Conservation (phyloP, 2,888 invertebrate species). For the Proisotoma minuta region DNA sequence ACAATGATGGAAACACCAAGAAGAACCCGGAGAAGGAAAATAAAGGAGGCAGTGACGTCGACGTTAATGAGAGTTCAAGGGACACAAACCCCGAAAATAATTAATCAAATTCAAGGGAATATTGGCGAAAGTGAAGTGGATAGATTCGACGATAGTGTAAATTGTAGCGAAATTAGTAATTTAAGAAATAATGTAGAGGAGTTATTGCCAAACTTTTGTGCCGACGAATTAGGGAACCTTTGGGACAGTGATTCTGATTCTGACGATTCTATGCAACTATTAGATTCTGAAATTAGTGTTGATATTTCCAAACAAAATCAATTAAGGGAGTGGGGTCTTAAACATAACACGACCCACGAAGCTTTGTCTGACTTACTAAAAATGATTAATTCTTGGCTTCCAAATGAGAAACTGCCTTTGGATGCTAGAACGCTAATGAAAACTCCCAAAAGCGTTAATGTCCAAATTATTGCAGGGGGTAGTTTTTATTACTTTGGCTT, state of each 20-base stretch:
- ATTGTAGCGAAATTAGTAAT: too few species aligned
- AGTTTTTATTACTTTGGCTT: slow-evolving; percentile 11
- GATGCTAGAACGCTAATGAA: slow-evolving; percentile 9
- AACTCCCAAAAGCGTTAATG: background rate
- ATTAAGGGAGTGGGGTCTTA: background rate
- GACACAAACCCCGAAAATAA: too few species aligned
- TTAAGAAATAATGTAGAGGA: too few species aligned
- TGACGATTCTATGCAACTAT: too few species aligned
- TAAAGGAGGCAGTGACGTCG: background rate
- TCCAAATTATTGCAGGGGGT: background rate
- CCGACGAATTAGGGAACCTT: too few species aligned
- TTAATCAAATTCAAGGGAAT: too few species aligned
- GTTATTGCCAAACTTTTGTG: too few species aligned
- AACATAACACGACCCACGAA: background rate
- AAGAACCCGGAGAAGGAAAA: background rate
- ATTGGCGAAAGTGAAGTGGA: too few species aligned
- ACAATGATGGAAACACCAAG: background rate
- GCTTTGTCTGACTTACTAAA: background rate
- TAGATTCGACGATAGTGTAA: too few species aligned
- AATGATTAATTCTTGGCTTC: background rate
- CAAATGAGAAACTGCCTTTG: background rate
- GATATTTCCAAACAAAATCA: background rate
- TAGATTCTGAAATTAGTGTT: too few species aligned
- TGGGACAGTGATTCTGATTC: too few species aligned
- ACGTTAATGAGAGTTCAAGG: background rate